These are phyloP conservation scores for Agapetus fuscipes DNA, from an alignment of 2,888 invertebrate species.

Conservation along the genomic window DNA sequence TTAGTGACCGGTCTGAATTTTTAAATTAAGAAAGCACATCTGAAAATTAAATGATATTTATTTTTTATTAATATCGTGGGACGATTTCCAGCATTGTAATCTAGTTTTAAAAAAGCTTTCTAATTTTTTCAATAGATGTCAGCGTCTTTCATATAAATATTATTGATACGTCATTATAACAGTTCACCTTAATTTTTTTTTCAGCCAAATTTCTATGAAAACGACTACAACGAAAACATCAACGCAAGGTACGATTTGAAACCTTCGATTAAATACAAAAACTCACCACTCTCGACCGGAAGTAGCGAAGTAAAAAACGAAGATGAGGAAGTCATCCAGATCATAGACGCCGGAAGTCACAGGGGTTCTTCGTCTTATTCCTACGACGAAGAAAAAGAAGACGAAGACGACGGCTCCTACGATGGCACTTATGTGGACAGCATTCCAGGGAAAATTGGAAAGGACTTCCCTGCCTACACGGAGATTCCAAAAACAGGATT, in stretches of 20 bases:
- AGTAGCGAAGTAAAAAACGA: conserved; percentile 2
- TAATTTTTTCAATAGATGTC: too few species aligned
- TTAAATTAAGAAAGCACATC: too few species aligned
- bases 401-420: conserved; percentile 19
- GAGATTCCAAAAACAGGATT: conserved; percentile 36
- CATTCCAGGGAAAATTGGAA: conserved; percentile 35
- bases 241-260: neutral
- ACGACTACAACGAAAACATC: neutral
- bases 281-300: neutral
- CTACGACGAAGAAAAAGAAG: conserved; percentile 11
- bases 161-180: too few species aligned
- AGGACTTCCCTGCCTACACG: conserved; percentile 35
- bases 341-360: neutral
- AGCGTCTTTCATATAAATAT: too few species aligned
- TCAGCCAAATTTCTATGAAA: neutral
- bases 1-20: too few species aligned
- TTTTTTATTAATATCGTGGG: too few species aligned
- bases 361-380: conserved; percentile 5
- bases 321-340: conserved; percentile 3
- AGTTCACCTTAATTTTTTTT: too few species aligned
- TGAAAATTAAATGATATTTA: too few species aligned
- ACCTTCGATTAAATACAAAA: too few species aligned
- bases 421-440: conserved; percentile 26
- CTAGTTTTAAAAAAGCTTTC: too few species aligned
- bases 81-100: too few species aligned